Conservation (phyloP, 2,888 invertebrate species). For the Eilema sororculum region DNA sequence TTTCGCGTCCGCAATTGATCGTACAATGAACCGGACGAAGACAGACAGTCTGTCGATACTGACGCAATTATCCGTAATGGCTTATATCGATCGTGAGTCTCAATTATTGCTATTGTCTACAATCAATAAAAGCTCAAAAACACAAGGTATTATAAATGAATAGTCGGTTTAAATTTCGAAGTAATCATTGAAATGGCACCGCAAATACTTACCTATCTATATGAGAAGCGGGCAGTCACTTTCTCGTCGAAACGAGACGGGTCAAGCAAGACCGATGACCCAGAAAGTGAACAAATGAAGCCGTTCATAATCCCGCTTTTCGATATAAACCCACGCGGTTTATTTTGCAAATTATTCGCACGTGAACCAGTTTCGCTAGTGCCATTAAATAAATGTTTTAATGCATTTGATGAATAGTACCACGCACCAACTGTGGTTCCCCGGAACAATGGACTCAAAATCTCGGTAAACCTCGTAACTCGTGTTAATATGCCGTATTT, state of each 20-base stretch:
- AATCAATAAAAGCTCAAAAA: conserved; percentile 16
- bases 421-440: conserved; percentile 10
- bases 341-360: conserved; percentile 55
- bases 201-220: conserved; percentile 20
- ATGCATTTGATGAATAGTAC: conserved; percentile 44
- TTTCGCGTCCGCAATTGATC: conserved; percentile 61
- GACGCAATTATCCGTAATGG: conserved; percentile 28
- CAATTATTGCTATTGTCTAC: conserved; percentile 30
- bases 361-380: conserved; percentile 55
- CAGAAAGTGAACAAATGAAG: conserved; percentile 69
- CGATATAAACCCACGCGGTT: conserved; percentile 62
- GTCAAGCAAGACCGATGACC: conserved; percentile 79
- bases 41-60: conserved; percentile 62
- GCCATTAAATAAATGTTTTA: conserved; percentile 44
- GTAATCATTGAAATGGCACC: conserved; percentile 11
- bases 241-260: conserved; percentile 62
- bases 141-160: conserved; percentile 8
- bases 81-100: conserved; percentile 27
- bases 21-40: conserved; percentile 72
- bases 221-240: conserved; percentile 53
- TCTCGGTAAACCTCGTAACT: not conserved
- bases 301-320: conserved; percentile 64
- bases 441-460: conserved; percentile 9
- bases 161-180: conserved; percentile 9
- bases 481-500: not conserved